Conservation (phyloP, 2,113 vertebrate genomes). For the Ellobius talpinus region DNA sequence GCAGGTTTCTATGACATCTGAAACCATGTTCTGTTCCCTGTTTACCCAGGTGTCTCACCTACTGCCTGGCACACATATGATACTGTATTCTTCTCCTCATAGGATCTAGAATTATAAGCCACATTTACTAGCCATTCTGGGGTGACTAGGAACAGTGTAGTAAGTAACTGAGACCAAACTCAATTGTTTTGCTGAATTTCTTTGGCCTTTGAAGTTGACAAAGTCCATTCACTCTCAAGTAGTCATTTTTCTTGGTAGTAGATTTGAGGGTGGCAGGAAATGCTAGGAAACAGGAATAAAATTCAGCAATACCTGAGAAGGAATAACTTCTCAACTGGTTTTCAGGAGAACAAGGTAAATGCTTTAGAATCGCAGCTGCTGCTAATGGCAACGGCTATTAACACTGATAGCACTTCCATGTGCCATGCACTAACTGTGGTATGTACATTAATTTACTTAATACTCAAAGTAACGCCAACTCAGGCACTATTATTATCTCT, state of each 20-base stretch:
- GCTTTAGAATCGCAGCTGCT: slow-evolving; percentile 32
- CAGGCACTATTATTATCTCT: slow-evolving; percentile 40
- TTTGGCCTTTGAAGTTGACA: slow-evolving; percentile 37
- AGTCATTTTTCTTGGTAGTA: background rate
- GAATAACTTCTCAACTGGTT: slow-evolving; percentile 54
- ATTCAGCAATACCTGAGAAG: slow-evolving; percentile 51
- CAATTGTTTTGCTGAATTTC: slow-evolving; percentile 56
- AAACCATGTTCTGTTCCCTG: slow-evolving; percentile 49
- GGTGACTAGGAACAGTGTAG: background rate
- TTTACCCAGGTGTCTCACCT: background rate
- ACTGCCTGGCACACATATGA: background rate
- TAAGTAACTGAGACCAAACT: slow-evolving; percentile 4
- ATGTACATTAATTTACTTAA: slow-evolving; percentile 19
- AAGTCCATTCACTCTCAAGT: slow-evolving; percentile 38
- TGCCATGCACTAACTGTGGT: background rate
- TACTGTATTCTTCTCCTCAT: slow-evolving; percentile 34
- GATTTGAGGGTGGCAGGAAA: slow-evolving; percentile 45
- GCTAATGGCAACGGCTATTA: slow-evolving; percentile 20
- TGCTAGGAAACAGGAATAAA: slow-evolving; percentile 43
- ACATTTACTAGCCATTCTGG: slow-evolving; percentile 37
- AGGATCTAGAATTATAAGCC: background rate
- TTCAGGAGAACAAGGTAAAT: slow-evolving; percentile 25
- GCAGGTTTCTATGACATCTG: slow-evolving; percentile 4
- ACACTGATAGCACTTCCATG: slow-evolving; percentile 10
- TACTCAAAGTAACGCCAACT: background rate